These are phyloP conservation scores for Bombus picipes DNA, from an alignment of 1,140 invertebrate species.

Conservation along the genomic window DNA sequence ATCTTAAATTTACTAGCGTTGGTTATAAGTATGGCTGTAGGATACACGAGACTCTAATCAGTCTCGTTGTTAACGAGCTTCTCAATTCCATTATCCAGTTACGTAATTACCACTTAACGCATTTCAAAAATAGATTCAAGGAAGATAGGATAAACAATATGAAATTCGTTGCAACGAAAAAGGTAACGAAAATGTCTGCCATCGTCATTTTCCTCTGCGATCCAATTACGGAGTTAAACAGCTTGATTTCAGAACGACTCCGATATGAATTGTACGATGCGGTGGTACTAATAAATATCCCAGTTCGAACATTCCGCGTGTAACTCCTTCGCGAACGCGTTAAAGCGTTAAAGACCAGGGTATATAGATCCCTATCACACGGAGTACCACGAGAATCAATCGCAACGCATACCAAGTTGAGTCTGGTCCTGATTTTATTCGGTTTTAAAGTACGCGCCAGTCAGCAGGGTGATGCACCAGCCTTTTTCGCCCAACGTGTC, in stretches of 20 bases:
- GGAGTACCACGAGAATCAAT: neutral
- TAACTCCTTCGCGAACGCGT: neutral
- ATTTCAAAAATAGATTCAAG: neutral
- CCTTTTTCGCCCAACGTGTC: conserved; percentile 13
- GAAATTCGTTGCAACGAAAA: too few species aligned
- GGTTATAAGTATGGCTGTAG: neutral
- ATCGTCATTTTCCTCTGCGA: too few species aligned
- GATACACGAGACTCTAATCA: neutral
- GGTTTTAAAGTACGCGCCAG: conserved; percentile 59
- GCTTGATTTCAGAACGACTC: too few species aligned
- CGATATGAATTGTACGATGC: neutral
- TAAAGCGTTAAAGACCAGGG: neutral
- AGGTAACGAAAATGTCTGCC: too few species aligned
- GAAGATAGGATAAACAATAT: neutral
- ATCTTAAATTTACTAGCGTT: too few species aligned
- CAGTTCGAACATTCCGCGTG: neutral
- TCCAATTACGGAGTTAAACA: neutral
- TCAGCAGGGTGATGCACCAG: conserved; percentile 47
- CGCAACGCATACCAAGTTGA: neutral
- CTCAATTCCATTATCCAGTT: neutral
- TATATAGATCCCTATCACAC: neutral
- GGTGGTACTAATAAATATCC: neutral
- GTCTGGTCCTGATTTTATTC: neutral
- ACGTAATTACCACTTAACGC: neutral
- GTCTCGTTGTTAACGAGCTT: neutral